Percentiles rank a stretch among this genome's conserved stretches.
phyloP scores from a whole-genome alignment of 2,113 vertebrate species.

The Plestiodon gilberti region DNA sequence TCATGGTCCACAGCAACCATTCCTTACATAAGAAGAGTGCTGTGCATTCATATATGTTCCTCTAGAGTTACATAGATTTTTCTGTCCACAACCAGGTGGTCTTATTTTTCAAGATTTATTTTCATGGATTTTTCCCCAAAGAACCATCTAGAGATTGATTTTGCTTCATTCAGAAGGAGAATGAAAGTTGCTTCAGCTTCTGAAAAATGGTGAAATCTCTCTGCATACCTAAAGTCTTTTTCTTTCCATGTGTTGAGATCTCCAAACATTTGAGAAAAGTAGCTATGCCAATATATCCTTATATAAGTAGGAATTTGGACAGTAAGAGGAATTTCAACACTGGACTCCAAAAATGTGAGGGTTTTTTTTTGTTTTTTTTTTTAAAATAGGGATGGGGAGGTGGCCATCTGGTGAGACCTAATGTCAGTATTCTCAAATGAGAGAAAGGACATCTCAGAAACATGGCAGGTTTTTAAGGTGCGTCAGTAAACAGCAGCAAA shows the following conservation, averaged over 20 bases:
- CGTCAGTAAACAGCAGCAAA: background rate
- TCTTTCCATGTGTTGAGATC: background rate
- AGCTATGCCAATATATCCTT: background rate
- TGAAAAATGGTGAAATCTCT: constrained; percentile 15
- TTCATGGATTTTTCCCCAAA: background rate
- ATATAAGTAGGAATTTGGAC: background rate
- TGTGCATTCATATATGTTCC: background rate
- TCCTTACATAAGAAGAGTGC: background rate
- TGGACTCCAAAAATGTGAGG: background rate
- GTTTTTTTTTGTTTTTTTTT: background rate
- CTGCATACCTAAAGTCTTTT: background rate
- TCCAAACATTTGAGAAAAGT: background rate
- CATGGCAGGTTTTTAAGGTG: too few species aligned
- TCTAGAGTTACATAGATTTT: background rate
- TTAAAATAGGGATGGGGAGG: background rate
- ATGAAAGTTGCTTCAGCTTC: background rate
- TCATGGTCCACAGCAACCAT: background rate
- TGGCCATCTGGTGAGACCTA: background rate
- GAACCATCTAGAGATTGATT: background rate
- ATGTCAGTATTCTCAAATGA: too few species aligned
- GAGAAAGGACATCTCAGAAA: too few species aligned
- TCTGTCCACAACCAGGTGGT: background rate
- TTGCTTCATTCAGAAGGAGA: background rate
- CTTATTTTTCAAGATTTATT: background rate
- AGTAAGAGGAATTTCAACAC: constrained; percentile 6